Base-by-base conservation (phyloP, 2,113 vertebrate species). In the Caretta caretta region DNA sequence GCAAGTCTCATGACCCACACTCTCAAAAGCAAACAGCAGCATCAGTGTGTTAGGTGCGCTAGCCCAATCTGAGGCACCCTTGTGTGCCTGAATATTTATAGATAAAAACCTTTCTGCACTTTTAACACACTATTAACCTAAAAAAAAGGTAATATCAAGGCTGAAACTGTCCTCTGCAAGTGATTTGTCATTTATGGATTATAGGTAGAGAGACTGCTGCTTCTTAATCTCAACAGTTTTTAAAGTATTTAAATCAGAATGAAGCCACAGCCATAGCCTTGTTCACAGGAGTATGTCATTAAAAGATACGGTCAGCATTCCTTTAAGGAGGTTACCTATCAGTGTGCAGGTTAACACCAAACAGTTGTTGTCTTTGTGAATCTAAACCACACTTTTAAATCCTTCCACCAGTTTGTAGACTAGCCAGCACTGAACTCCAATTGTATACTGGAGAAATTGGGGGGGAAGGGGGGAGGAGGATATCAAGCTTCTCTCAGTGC, bases 121-220 rank as follows among this genome's bases (percentile, higher is more conserved):
- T 84, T 87, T 82, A 72, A 90, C 16, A 87, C 89, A 87, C 49
- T 59, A 90, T 65, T 90, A 83, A 93, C 19, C 3, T 81, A 92
- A 56, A n/a, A 92, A 92, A 27, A 57, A 42, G 42, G 42, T 42
- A 49, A 5, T 35, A 92, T 57, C 29, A 75, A 94, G 90, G 57
- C 84, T 2, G 4, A 69, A 35, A 3, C 46, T 79, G 53, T 62
- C 35, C 25, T 81, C 53, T 29, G 65, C 89, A 85, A 76, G 76
- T n/a, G 78, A 57, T 46, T 19, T 91, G 57, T 79, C 49, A 31
- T 69, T 42, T n/a, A 83, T 90, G 83, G 69, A 46, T 89, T 90
- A 76, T 6, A 6, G 48, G 84, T 81, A 6, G 1, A 92, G 8
- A 85, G 31, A 94, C 79, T 1, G 3, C 78, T 42, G 35, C 8